These are phyloP conservation scores for Pyrochroa serraticornis DNA, from an alignment of 2,888 invertebrate species.

Conservation along the genomic window DNA sequence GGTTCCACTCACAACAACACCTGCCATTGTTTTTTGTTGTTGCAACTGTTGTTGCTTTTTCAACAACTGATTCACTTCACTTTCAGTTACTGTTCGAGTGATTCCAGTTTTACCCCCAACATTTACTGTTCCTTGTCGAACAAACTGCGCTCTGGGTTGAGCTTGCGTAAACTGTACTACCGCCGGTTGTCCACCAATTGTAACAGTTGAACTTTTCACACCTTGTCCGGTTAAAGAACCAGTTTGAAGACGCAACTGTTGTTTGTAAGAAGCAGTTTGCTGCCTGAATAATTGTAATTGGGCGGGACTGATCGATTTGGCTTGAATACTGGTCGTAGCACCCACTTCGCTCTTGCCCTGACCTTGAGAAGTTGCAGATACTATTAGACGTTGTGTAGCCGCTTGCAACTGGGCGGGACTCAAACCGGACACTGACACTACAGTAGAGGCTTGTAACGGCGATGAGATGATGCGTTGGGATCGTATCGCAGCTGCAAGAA, in stretches of 20 bases:
- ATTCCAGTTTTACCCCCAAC: slow-evolving; percentile 38
- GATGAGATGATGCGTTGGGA: slow-evolving; percentile 54
- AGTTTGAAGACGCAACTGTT: slow-evolving; percentile 53
- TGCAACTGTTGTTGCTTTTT: slow-evolving; percentile 54
- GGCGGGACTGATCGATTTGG: slow-evolving; percentile 62
- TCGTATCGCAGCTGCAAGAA: slow-evolving; percentile 46
- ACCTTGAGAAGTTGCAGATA: slow-evolving; percentile 46
- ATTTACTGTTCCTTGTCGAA: slow-evolving; percentile 52
- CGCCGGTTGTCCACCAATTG: slow-evolving; percentile 50
- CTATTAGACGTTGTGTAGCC: slow-evolving; percentile 57
- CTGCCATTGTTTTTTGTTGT: slow-evolving; percentile 51
- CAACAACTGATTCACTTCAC: slow-evolving; percentile 62
- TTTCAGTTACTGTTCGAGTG: slow-evolving; percentile 59
- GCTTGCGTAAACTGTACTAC: slow-evolving; percentile 57
- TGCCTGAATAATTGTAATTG: slow-evolving; percentile 71
- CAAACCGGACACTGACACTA: slow-evolving; percentile 55
- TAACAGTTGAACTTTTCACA: slow-evolving; percentile 53
- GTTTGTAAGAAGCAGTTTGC: slow-evolving; percentile 49
- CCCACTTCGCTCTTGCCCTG: slow-evolving; percentile 50
- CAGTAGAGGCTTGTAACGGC: slow-evolving; percentile 52
- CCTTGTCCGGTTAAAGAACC: slow-evolving; percentile 41
- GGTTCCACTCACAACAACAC: slow-evolving; percentile 44
- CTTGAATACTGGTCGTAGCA: slow-evolving; percentile 55
- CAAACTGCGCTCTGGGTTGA: slow-evolving; percentile 49
- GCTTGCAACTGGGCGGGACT: slow-evolving; percentile 54